Evolutionary conservation across 2,888 invertebrate genomes (phyloP).

Genomic region (Shargacucullia verbasci): DNA sequence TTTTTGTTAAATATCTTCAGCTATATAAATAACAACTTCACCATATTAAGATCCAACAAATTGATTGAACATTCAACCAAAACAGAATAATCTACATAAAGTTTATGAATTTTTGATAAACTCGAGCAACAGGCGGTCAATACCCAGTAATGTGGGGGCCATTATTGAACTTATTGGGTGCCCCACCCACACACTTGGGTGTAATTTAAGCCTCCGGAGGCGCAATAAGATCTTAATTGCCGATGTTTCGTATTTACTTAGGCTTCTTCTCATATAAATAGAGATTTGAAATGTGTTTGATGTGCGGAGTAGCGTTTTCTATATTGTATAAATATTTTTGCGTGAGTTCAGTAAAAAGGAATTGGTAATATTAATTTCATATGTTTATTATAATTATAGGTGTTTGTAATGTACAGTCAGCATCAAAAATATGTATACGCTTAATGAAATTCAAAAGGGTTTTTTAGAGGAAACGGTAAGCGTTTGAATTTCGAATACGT

Average conservation of each 20-base stretch:
- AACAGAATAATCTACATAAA: not conserved
- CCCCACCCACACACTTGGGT: not conserved
- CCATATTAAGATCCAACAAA: too few species aligned
- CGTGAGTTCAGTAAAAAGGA: not conserved
- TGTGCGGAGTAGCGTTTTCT: conserved; percentile 9
- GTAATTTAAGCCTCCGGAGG: conserved; percentile 12
- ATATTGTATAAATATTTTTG: conserved; percentile 1
- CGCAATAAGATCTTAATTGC: conserved; percentile 28
- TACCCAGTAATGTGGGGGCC: conserved; percentile 9
- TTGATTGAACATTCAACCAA: not conserved
- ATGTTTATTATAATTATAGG: not conserved
- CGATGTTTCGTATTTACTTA: conserved; percentile 34
- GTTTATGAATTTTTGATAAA: conserved; percentile 26
- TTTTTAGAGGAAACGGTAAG: too few species aligned
- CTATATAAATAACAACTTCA: too few species aligned
- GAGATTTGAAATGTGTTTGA: conserved; percentile 5
- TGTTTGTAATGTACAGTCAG: too few species aligned
- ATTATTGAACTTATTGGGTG: conserved; percentile 25
- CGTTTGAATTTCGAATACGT: too few species aligned
- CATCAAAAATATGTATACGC: too few species aligned
- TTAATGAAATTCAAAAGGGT: too few species aligned
- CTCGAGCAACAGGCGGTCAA: conserved; percentile 17
- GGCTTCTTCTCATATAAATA: not conserved
- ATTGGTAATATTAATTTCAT: too few species aligned
- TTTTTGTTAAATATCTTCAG: too few species aligned